Conservation (phyloP, 2,113 vertebrate species). For the Megaceryle maxima region DNA sequence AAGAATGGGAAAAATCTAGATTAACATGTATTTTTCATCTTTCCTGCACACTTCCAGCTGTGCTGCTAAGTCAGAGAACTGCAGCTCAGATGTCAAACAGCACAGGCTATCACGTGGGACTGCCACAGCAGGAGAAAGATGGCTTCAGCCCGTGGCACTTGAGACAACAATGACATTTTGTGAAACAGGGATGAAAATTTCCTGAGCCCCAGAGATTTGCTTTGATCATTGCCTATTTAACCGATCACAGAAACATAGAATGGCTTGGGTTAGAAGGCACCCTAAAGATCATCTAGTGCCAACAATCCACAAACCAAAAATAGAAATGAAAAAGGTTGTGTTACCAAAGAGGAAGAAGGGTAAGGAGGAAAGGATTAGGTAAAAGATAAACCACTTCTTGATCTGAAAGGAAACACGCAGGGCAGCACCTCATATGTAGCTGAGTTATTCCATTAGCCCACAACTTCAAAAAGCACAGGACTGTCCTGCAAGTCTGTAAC, state of each 20-base stretch:
- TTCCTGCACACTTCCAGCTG: neutral
- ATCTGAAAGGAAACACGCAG: neutral
- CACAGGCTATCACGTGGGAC: neutral
- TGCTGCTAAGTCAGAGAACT: neutral
- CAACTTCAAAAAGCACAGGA: neutral
- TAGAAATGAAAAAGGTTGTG: neutral
- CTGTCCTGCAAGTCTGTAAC: neutral
- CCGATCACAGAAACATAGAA: neutral
- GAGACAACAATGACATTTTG: neutral
- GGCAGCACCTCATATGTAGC: neutral
- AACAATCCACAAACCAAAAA: neutral
- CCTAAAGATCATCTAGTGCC: neutral
- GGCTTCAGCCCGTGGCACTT: neutral
- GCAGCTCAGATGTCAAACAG: neutral
- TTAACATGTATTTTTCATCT: neutral
- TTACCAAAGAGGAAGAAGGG: neutral
- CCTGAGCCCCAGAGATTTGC: neutral
- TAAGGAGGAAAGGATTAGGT: neutral
- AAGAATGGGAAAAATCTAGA: neutral
- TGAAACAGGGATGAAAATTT: neutral
- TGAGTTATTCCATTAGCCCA: neutral
- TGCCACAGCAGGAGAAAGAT: neutral
- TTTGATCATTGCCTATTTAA: neutral
- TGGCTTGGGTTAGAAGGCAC: neutral
- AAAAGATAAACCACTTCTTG: neutral